phyloP scores from a whole-genome alignment of 2,888 invertebrate species.

The Yponomeuta evonymella region DNA sequence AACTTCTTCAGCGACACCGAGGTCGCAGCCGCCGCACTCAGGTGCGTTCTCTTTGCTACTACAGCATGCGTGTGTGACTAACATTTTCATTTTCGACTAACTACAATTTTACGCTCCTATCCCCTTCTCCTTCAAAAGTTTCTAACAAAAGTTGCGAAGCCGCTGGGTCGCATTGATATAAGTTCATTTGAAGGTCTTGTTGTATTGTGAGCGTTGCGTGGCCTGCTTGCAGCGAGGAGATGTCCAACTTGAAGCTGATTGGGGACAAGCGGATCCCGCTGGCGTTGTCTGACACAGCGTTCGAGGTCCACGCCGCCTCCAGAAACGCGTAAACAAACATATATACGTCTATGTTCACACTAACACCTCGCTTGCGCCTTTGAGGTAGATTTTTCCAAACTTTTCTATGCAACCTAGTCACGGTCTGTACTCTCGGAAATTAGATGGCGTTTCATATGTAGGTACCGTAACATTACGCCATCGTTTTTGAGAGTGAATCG shows the following conservation, averaged over 20 bases:
- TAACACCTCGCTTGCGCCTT: conserved; percentile 8
- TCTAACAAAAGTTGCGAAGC: not conserved
- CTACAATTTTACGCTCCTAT: not conserved
- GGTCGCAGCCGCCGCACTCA: conserved; percentile 79
- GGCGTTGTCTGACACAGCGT: conserved; percentile 71
- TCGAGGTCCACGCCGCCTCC: conserved; percentile 71
- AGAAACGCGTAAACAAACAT: conserved; percentile 56
- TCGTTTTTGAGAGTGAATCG: too few relatives aligned
- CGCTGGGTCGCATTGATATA: not conserved
- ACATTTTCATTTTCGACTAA: conserved; percentile 5
- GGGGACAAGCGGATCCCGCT: conserved; percentile 71
- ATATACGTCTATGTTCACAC: not conserved
- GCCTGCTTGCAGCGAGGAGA: conserved; percentile 69
- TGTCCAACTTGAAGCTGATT: conserved; percentile 69
- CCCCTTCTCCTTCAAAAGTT: conserved; percentile 3
- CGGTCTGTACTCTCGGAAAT: not conserved
- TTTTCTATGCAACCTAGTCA: not conserved
- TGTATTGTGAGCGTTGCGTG: not conserved
- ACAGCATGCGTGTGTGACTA: conserved; percentile 14
- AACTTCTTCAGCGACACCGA: conserved; percentile 96
- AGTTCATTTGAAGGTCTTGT: not conserved
- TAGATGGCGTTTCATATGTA: too few relatives aligned
- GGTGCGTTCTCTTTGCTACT: conserved; percentile 51
- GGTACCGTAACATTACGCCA: too few relatives aligned
- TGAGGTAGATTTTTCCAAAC: not conserved